Evolutionary conservation across 2,797 vertebrate species (phyloP).

Genomic region (Neosilurus hyrtlii): DNA sequence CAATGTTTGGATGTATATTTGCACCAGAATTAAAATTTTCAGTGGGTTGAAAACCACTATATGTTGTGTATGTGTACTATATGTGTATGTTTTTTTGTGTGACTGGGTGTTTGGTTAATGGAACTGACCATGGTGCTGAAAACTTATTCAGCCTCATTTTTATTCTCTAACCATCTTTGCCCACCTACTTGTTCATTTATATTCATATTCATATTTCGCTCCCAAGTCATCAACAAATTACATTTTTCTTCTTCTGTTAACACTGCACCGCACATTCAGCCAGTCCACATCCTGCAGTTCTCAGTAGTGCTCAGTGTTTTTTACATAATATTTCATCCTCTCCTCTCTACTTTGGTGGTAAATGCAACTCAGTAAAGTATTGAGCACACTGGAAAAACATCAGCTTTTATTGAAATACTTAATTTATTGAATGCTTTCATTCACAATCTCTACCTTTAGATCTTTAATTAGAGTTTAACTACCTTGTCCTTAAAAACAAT

Average conservation of each 20-base stretch:
- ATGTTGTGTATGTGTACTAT: too few species aligned
- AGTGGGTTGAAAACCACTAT: neutral
- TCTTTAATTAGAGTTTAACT: neutral
- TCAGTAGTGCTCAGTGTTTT: slow-evolving; percentile 7
- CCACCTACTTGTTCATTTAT: slow-evolving; percentile 9
- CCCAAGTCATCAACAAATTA: neutral
- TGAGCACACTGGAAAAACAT: slow-evolving; percentile 2
- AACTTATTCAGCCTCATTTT: neutral
- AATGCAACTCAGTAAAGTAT: slow-evolving; percentile 32
- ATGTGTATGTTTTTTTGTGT: neutral
- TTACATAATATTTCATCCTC: neutral
- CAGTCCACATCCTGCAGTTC: slow-evolving; percentile 2
- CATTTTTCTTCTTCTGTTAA: neutral
- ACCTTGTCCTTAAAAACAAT: neutral
- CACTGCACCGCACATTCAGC: neutral
- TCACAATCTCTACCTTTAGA: neutral
- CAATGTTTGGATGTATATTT: neutral
- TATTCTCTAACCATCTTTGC: neutral
- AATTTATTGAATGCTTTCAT: neutral
- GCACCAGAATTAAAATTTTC: neutral
- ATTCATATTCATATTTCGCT: neutral
- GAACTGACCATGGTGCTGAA: slow-evolving; percentile 43
- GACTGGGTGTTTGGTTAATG: neutral
- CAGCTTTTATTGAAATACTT: slow-evolving; percentile 11
- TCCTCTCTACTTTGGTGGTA: slow-evolving; percentile 5